These are phyloP conservation scores for Macropus fuliginosus DNA, from an alignment of 2,797 vertebrate genomes.

Conservation along the genomic window DNA sequence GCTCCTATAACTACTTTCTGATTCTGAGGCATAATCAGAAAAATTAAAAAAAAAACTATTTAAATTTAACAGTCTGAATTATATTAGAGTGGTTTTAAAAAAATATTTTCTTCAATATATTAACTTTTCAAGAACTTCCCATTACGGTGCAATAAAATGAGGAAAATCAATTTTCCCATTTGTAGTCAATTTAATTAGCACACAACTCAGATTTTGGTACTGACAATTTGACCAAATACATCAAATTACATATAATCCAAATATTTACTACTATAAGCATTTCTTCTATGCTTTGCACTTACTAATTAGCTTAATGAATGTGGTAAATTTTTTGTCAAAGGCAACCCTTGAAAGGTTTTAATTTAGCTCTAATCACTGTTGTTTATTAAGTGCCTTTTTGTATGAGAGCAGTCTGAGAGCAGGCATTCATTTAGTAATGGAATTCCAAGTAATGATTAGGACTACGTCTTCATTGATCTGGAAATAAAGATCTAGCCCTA, in stretches of 20 bases:
- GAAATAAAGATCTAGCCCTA: neutral
- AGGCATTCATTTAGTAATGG: conserved; percentile 30
- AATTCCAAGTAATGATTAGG: conserved; percentile 51
- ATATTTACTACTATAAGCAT: neutral
- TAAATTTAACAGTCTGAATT: conserved; percentile 66
- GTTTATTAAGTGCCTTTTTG: conserved; percentile 38
- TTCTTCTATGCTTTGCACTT: conserved; percentile 22
- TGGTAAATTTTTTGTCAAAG: conserved; percentile 18
- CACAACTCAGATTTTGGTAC: conserved; percentile 18
- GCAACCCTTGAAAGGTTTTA: neutral
- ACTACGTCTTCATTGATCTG: neutral
- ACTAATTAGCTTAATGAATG: conserved; percentile 14
- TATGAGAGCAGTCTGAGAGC: conserved; percentile 26
- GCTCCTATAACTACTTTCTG: conserved; percentile 45
- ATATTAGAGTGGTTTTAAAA: conserved; percentile 45
- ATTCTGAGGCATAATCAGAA: conserved; percentile 57
- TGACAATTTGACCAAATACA: conserved; percentile 27
- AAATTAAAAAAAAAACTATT: conserved; percentile 60
- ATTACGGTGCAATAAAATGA: conserved; percentile 26
- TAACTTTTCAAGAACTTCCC: conserved; percentile 47
- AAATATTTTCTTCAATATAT: conserved; percentile 38
- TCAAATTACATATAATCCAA: neutral
- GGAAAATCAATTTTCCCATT: conserved; percentile 34
- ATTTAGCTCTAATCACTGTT: conserved; percentile 37
- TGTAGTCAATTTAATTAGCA: conserved; percentile 36